Conservation (phyloP, 2,113 vertebrate genomes). For the Pterocles gutturalis region DNA sequence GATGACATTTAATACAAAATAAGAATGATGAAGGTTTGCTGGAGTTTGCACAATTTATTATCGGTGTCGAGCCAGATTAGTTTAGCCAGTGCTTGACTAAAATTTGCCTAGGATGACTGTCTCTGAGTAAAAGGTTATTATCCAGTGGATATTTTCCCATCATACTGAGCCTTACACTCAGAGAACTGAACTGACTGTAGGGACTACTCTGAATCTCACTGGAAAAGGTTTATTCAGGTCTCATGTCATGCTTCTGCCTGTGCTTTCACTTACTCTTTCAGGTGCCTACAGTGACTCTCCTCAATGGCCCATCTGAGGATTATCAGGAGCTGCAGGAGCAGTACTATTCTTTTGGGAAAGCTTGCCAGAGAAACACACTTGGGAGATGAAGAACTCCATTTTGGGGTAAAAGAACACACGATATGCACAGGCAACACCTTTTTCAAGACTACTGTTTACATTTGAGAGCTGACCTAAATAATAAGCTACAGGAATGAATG, state of each 20-base stretch:
- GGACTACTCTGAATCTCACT: background rate
- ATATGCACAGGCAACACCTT: background rate
- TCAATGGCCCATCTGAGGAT: background rate
- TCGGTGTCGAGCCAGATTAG: conserved; percentile 64
- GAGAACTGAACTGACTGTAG: background rate
- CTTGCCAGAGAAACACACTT: background rate
- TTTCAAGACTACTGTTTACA: background rate
- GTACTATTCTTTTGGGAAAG: background rate
- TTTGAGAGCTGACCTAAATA: background rate
- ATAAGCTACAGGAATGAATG: background rate
- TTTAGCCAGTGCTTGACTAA: conserved; percentile 57
- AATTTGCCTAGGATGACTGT: conserved; percentile 52
- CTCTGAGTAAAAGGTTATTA: conserved; percentile 50
- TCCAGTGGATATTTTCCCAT: background rate
- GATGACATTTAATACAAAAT: conserved; percentile 69
- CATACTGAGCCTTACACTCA: background rate
- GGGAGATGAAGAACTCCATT: accelerated
- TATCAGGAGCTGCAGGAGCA: background rate
- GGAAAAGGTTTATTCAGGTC: background rate
- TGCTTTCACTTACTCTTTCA: background rate
- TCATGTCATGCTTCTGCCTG: background rate
- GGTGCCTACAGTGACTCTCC: background rate
- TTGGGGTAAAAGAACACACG: background rate
- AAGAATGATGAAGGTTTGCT: conserved; percentile 62
- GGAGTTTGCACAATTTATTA: conserved; percentile 67